A percentile compares a stretch with the other conserved stretches of the same genome.
These are phyloP conservation scores for Bombus fervidus DNA, from an alignment of 1,140 invertebrate genomes.

Conservation along the genomic window DNA sequence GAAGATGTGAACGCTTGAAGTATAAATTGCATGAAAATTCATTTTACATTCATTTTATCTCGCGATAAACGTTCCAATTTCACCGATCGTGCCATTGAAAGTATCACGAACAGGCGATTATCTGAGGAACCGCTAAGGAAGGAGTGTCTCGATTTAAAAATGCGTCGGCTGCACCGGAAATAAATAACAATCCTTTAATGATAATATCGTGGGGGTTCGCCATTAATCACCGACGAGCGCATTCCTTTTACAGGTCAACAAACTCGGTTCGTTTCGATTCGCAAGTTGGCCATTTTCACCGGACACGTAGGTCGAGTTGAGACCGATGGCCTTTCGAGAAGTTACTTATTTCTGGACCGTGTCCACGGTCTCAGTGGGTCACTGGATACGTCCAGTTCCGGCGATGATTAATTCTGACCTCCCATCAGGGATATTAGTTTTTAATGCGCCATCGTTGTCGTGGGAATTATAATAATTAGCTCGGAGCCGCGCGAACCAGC, in stretches of 20 bases:
- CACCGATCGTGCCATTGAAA: not conserved
- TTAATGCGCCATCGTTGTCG: conserved; percentile 64
- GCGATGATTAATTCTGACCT: conserved; percentile 67
- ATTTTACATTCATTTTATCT: not conserved
- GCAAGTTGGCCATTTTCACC: conserved; percentile 17
- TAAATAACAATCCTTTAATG: conserved; percentile 8
- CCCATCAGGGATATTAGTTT: conserved; percentile 68
- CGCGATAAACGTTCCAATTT: not conserved
- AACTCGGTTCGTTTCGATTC: conserved; percentile 47
- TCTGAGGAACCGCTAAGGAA: not conserved
- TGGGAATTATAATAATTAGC: conserved; percentile 73
- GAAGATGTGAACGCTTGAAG: no score
- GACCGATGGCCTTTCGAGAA: conserved; percentile 52
- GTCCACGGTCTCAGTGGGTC: conserved; percentile 54
- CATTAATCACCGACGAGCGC: conserved; percentile 26
- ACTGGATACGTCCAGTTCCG: conserved; percentile 27
- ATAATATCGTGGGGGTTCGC: not conserved
- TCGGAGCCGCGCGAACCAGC: conserved; percentile 38
- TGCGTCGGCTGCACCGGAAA: not conserved
- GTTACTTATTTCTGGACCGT: conserved; percentile 56
- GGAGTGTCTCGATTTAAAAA: not conserved
- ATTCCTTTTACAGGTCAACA: conserved; percentile 4
- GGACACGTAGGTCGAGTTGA: conserved; percentile 8
- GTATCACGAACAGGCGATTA: not conserved
- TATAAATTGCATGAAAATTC: not conserved